A percentile compares a stretch with the other conserved stretches of the same genome.
These are phyloP conservation scores for Pangasius djambal DNA, from an alignment of 2,797 vertebrate species.

Conservation along the genomic window DNA sequence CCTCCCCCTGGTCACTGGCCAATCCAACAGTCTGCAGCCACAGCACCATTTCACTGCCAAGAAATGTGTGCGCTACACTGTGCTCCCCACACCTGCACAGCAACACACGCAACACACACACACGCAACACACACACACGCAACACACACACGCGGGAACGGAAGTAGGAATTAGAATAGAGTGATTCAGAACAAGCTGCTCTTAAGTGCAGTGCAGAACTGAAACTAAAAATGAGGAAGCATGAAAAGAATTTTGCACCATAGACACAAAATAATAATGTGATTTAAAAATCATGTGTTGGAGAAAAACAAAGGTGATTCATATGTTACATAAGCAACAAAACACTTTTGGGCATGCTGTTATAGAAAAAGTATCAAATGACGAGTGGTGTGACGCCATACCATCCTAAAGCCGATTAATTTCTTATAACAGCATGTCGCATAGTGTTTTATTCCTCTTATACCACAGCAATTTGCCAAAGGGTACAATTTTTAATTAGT, in stretches of 20 bases:
- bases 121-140: too few species aligned
- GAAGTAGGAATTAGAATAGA: background rate
- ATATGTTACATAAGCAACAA: background rate
- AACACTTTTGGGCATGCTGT: background rate
- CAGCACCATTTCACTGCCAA: constrained; percentile 91
- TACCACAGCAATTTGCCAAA: background rate
- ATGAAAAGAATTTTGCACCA: background rate
- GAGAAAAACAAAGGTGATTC: background rate
- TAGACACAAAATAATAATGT: background rate
- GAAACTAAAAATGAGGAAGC: constrained; percentile 31
- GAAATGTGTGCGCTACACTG: constrained; percentile 83
- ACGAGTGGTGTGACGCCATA: background rate
- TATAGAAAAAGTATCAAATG: background rate
- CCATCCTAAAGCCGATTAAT: background rate
- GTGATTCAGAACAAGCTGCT: background rate
- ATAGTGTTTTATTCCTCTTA: background rate
- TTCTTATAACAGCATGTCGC: background rate
- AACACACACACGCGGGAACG: too few species aligned
- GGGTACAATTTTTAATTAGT: background rate
- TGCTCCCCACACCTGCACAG: constrained; percentile 90
- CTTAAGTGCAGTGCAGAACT: background rate
- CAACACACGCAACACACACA: background rate
- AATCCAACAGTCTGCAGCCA: constrained; percentile 93
- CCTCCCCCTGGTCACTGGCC: constrained; percentile 86
- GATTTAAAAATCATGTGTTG: too few species aligned